Evolutionary conservation across 2,797 vertebrate species (phyloP).

Genomic region (Myotis vivesi): DNA sequence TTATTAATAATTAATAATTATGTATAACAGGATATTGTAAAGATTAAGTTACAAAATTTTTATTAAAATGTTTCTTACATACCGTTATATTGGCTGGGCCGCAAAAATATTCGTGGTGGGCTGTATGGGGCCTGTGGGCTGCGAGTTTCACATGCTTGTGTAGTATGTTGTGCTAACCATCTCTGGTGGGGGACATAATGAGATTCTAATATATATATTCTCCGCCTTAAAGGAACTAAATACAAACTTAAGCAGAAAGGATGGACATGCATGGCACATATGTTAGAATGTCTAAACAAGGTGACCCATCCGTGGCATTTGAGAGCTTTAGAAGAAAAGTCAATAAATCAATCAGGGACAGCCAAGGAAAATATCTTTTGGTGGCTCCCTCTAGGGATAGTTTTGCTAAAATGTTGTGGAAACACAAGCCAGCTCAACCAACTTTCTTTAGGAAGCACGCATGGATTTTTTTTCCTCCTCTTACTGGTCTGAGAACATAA

Average conservation of each 20-base stretch:
- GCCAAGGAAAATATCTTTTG: background rate
- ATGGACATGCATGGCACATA: accelerated
- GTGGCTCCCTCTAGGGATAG: slow-evolving; percentile 10
- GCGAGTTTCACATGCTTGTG: no score
- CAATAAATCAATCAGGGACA: background rate
- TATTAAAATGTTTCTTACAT: no score
- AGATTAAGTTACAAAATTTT: no score
- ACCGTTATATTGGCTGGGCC: no score
- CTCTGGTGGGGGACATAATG: no score
- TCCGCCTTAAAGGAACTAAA: background rate
- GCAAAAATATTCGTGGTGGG: no score
- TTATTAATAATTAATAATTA: no score
- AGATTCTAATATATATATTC: background rate
- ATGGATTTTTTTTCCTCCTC: background rate
- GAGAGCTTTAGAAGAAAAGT: background rate
- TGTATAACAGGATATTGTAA: no score
- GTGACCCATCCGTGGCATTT: accelerated
- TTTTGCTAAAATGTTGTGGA: background rate
- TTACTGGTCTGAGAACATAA: slow-evolving; percentile 25
- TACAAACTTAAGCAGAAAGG: background rate
- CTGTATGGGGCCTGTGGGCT: no score
- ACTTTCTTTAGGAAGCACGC: background rate
- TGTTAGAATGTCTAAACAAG: background rate
- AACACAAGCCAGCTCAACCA: background rate
- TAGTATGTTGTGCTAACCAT: background rate